These are phyloP conservation scores for Notospermus geniculatus DNA, from an alignment of 1,140 invertebrate genomes.

Conservation along the genomic window DNA sequence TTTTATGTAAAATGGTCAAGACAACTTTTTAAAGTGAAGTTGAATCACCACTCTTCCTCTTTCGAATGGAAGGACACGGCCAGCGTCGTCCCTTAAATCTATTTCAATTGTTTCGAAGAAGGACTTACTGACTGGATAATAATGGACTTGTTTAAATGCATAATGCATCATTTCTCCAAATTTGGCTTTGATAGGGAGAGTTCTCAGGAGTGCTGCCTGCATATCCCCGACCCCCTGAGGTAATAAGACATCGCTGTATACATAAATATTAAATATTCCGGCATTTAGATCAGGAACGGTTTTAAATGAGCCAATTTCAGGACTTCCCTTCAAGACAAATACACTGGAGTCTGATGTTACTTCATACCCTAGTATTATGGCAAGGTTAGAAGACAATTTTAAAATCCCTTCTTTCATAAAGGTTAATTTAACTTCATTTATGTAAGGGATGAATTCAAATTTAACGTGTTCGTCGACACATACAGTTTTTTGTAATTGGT, in stretches of 20 bases:
- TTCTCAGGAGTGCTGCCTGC: not conserved
- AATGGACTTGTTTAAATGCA: not conserved
- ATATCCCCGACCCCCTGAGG: not conserved
- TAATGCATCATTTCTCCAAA: not conserved
- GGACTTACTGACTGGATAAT: not conserved
- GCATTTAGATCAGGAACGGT: not conserved
- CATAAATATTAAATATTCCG: not conserved
- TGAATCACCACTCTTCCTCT: not conserved
- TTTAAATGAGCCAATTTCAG: no score
- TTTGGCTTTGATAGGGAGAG: not conserved
- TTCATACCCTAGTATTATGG: no score
- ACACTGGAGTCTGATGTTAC: no score
- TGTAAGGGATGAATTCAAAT: no score
- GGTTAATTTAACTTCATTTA: no score
- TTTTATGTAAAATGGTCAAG: not conserved
- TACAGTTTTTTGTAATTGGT: no score
- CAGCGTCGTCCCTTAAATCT: not conserved
- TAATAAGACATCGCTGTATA: not conserved
- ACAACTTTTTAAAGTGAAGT: not conserved
- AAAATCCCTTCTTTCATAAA: no score
- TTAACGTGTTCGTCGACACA: no score
- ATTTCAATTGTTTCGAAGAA: conserved; percentile 5
- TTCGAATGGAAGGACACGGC: not conserved
- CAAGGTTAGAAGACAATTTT: no score
- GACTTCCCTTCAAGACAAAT: no score